Percentiles rank a stretch among this genome's conserved stretches.
Evolutionary conservation across 2,113 vertebrate species (phyloP).

Genomic region (Barbus barbus): DNA sequence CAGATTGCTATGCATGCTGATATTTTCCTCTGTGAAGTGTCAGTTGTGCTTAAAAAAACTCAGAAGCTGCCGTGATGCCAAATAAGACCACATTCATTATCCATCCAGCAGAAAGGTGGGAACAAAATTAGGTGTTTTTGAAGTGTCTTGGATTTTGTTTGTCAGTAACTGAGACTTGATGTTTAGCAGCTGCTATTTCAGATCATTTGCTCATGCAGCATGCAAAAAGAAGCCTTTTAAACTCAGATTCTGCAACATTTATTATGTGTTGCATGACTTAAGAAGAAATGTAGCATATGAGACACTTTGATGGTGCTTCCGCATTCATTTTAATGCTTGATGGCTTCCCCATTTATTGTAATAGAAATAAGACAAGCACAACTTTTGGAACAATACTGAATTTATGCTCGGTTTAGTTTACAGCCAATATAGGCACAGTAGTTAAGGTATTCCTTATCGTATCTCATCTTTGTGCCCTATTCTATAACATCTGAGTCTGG

Average conservation of each 20-base stretch:
- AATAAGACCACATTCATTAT: not conserved
- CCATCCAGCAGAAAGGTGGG: conserved; percentile 9
- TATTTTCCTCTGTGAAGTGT: not conserved
- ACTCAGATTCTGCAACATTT: not conserved
- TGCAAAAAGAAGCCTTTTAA: not conserved
- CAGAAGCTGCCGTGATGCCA: not conserved
- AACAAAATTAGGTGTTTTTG: not conserved
- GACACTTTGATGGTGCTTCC: not conserved
- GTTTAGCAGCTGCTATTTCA: not conserved
- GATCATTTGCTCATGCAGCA: not conserved
- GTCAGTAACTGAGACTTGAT: not conserved
- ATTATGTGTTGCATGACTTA: no score
- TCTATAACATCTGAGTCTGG: not conserved
- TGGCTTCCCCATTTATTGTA: not conserved
- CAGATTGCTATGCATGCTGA: not conserved
- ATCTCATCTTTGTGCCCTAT: not conserved
- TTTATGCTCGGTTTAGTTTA: not conserved
- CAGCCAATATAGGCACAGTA: not conserved
- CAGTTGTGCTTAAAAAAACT: not conserved
- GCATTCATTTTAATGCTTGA: not conserved
- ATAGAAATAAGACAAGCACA: not conserved
- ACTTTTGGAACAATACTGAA: not conserved
- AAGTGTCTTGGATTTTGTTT: no score
- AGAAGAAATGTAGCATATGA: not conserved
- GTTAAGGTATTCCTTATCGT: not conserved